Evolutionary conservation across 2,113 vertebrate species (phyloP).

Genomic region (Clarias batrachus): DNA sequence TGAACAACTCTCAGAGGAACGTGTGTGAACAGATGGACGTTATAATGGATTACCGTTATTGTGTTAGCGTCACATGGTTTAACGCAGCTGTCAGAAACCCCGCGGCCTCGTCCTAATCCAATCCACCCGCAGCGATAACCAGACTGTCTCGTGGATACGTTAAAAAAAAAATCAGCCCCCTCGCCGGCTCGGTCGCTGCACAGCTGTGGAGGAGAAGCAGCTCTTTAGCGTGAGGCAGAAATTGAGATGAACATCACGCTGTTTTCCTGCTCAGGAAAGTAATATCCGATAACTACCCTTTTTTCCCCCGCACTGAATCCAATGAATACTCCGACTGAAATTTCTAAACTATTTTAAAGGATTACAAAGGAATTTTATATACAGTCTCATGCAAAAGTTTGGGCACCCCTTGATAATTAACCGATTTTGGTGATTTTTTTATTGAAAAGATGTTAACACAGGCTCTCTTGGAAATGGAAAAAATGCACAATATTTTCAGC

Average conservation of each 20-base stretch:
- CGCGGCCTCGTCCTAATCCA: constrained; percentile 30
- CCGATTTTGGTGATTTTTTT: too few relatives aligned
- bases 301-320: neutral
- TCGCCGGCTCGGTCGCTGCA: neutral
- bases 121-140: neutral
- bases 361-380: neutral
- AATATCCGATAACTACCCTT: neutral
- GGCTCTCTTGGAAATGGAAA: too few relatives aligned
- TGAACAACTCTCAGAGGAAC: neutral
- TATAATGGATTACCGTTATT: constrained; percentile 46
- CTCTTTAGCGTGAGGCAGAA: neutral
- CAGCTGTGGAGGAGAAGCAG: constrained; percentile 15
- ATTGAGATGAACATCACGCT: neutral
- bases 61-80: constrained; percentile 29
- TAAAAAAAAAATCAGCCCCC: neutral
- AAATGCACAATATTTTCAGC: too few relatives aligned
- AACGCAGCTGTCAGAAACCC: constrained; percentile 24
- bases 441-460: too few relatives aligned
- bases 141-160: neutral
- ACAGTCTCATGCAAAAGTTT: too few relatives aligned
- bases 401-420: too few relatives aligned
- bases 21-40: constrained; percentile 44
- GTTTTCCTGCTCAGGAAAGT: neutral
- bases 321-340: neutral
- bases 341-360: neutral